Conservation (phyloP, 2,888 invertebrate genomes). For the Schrankia costaestrigalis region DNA sequence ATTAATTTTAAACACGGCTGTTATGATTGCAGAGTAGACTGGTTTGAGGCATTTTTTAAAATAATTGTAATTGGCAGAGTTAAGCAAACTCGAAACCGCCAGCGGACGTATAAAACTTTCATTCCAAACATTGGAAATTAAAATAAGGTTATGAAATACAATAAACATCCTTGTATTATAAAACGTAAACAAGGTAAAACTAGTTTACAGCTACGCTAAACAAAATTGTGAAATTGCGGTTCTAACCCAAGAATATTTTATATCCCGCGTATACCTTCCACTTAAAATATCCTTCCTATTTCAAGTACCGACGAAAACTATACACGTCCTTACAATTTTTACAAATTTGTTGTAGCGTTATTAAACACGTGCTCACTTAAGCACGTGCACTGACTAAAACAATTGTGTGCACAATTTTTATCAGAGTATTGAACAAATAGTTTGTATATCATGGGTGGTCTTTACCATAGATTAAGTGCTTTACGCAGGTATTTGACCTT, state of each 20-base stretch:
- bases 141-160: too few species aligned
- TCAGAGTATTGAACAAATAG: conserved; percentile 24
- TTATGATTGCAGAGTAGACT: too few species aligned
- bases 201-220: not conserved
- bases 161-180: too few species aligned
- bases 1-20: too few species aligned
- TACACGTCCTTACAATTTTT: conserved; percentile 7
- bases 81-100: too few species aligned
- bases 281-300: conserved; percentile 3
- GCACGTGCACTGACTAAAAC: conserved; percentile 29
- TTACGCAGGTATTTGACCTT: conserved; percentile 34
- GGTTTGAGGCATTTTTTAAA: too few species aligned
- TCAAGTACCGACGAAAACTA: not conserved
- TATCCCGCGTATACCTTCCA: conserved; percentile 1
- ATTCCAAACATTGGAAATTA: too few species aligned
- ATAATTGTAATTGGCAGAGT: too few species aligned
- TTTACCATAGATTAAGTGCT: conserved; percentile 20
- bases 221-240: not conserved
- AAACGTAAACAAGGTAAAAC: too few species aligned
- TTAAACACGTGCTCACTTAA: conserved; percentile 28
- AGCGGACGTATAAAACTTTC: too few species aligned
- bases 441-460: conserved; percentile 34
- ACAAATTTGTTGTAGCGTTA: conserved; percentile 14
- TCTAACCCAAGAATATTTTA: not conserved
- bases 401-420: conserved; percentile 23